Evolutionary conservation across 1,140 invertebrate genomes (phyloP).

Genomic region (Leptinotarsa undecemlineata): DNA sequence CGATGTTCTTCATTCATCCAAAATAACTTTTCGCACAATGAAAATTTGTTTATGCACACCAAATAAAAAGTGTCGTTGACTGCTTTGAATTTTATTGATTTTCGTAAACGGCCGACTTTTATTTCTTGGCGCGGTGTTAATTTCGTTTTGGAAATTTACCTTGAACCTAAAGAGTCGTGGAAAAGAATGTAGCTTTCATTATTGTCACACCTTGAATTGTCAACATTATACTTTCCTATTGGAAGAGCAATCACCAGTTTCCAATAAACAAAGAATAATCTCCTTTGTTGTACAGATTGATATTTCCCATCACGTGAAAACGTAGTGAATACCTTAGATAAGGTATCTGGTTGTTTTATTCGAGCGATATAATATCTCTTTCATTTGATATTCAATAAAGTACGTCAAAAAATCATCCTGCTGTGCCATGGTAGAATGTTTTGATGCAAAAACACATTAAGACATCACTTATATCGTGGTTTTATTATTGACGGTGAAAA

Average conservation of each 20-base stretch:
- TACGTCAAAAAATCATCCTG: not conserved
- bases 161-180: not conserved
- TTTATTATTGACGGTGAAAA: no score
- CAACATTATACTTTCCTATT: no score
- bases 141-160: not conserved
- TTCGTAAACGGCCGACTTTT: not conserved
- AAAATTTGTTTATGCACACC: not conserved
- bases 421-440: not conserved
- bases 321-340: not conserved
- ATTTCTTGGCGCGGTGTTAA: not conserved
- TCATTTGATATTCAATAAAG: not conserved
- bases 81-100: not conserved
- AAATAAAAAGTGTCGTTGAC: conserved; percentile 5
- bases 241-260: no score
- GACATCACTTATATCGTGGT: no score
- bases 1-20: not conserved
- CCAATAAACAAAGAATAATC: no score
- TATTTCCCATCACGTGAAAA: not conserved
- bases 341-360: not conserved
- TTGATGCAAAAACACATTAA: not conserved
- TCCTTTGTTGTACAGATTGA: not conserved
- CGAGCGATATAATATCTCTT: not conserved
- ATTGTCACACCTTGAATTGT: no score
- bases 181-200: not conserved
- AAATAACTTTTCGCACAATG: not conserved